Conservation (phyloP, 1,140 invertebrate genomes). For the Drosophila takahashii region DNA sequence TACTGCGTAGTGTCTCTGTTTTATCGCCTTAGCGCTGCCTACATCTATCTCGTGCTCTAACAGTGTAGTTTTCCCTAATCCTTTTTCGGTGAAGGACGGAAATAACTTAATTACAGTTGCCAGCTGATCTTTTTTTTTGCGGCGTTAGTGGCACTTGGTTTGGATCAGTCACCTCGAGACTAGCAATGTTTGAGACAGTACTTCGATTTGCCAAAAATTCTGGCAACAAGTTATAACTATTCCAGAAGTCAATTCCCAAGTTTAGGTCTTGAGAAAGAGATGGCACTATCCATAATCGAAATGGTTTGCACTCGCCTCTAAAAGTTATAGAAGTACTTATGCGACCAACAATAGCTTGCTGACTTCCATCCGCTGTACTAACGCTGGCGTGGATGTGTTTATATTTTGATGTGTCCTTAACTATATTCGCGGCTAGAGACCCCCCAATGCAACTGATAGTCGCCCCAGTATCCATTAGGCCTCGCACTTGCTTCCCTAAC, state of each 20-base stretch:
- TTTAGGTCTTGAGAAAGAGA: neutral
- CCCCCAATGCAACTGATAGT: neutral
- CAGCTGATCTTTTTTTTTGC: neutral
- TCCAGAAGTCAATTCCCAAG: no score
- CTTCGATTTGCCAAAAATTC: neutral
- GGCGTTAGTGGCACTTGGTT: neutral
- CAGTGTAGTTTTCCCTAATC: neutral
- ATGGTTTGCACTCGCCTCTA: neutral
- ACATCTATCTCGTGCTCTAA: conserved; percentile 5
- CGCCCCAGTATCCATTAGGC: neutral
- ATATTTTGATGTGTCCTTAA: neutral
- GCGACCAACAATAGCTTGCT: neutral
- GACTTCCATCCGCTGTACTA: neutral
- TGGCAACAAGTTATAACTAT: neutral
- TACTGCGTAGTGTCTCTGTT: conserved; percentile 1
- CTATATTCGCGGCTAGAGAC: neutral
- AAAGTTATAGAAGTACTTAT: neutral
- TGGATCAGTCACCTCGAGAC: neutral
- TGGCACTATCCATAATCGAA: neutral
- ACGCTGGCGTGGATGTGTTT: neutral
- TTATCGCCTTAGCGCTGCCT: neutral
- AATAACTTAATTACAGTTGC: neutral
- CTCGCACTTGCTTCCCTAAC: no score
- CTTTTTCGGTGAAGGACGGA: neutral
- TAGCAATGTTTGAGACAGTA: neutral